Percentiles rank a stretch among this genome's conserved stretches.
These are phyloP conservation scores for Molanna angustata DNA, from an alignment of 2,888 invertebrate species.

Conservation along the genomic window DNA sequence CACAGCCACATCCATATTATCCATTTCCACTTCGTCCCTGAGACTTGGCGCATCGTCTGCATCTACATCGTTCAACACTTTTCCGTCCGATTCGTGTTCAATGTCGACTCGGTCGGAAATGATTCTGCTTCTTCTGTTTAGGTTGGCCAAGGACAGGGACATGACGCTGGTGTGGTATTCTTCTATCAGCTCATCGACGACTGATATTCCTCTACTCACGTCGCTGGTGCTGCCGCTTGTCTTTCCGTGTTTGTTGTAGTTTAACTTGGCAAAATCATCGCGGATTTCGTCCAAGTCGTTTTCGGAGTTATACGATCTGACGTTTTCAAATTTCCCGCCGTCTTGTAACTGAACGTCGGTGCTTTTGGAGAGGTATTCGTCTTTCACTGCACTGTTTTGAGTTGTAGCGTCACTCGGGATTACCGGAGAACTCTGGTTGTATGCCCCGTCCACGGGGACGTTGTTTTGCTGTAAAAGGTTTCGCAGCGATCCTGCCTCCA, in stretches of 20 bases:
- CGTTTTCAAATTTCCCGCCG: not conserved
- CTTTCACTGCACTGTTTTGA: not conserved
- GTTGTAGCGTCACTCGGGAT: not conserved
- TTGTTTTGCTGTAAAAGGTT: conserved; percentile 8
- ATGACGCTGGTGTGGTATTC: too few species aligned
- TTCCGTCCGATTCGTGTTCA: too few species aligned
- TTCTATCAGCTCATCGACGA: conserved; percentile 10
- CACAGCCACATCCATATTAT: too few species aligned
- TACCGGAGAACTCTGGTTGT: not conserved
- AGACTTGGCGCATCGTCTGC: too few species aligned
- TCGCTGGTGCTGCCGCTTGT: not conserved
- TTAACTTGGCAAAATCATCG: not conserved
- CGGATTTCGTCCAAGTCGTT: not conserved
- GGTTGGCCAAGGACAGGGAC: too few species aligned
- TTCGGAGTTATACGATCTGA: not conserved
- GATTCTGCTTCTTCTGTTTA: too few species aligned
- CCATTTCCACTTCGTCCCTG: too few species aligned
- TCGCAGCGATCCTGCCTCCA: conserved; percentile 21
- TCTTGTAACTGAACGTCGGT: not conserved
- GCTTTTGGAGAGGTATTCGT: conserved; percentile 1
- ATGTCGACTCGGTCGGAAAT: too few species aligned
- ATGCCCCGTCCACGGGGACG: not conserved
- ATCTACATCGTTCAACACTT: too few species aligned
- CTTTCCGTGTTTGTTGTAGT: not conserved
- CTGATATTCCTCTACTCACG: conserved; percentile 1